Evolutionary conservation across 2,888 invertebrate species (phyloP).

Genomic region (Dryadula phaetusa): DNA sequence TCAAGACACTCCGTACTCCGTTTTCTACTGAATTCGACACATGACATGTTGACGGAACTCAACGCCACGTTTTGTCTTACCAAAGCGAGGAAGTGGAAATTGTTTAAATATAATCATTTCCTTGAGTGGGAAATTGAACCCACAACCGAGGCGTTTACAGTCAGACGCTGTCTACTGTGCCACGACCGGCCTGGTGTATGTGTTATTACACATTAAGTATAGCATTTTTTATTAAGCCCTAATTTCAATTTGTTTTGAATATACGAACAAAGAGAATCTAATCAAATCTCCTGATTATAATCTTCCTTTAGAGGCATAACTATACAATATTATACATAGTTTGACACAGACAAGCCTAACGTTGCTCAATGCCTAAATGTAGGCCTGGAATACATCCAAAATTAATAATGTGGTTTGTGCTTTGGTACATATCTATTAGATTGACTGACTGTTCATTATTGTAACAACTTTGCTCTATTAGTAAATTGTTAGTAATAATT

Average conservation of each 20-base stretch:
- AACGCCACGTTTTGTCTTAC: no score
- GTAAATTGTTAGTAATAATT: neutral
- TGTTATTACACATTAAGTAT: neutral
- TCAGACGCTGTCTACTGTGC: no score
- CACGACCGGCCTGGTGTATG: no score
- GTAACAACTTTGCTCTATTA: neutral
- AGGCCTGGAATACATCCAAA: constrained; percentile 14
- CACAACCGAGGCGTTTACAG: no score
- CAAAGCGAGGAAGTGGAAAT: no score
- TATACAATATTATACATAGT: neutral
- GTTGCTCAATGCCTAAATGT: constrained; percentile 2
- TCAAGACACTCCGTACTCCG: no score
- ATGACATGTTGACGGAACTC: no score
- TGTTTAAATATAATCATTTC: no score
- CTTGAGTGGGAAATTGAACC: no score
- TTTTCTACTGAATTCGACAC: no score
- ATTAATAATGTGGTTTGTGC: constrained; percentile 7
- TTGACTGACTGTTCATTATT: neutral
- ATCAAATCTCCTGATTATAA: neutral
- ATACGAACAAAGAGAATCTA: constrained; percentile 6
- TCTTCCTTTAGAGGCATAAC: neutral
- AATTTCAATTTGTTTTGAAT: neutral
- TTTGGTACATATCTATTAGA: neutral
- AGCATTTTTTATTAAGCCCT: neutral
- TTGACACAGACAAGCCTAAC: neutral